These are phyloP conservation scores for Enteromius paludinosus DNA, from an alignment of 2,797 vertebrate species.

Conservation along the genomic window DNA sequence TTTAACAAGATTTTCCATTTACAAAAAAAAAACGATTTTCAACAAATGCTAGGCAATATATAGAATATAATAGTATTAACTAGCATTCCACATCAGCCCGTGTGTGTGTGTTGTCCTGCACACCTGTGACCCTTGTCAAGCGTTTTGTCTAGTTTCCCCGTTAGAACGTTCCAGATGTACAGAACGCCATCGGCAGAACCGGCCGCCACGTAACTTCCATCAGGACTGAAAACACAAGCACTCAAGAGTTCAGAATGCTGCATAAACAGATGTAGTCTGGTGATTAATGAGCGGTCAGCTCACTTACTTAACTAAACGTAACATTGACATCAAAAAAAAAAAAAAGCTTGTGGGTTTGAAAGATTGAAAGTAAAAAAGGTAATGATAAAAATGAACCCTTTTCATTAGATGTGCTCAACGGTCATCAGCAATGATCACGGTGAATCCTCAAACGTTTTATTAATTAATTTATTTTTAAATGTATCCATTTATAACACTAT, in stretches of 20 bases:
- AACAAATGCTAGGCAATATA: too few species aligned
- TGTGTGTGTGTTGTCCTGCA: slow-evolving; percentile 39
- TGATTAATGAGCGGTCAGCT: background rate
- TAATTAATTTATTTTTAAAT: too few species aligned
- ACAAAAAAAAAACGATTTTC: too few species aligned
- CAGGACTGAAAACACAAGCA: slow-evolving; percentile 80
- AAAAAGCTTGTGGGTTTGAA: background rate
- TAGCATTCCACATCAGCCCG: too few species aligned
- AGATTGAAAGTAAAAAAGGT: background rate
- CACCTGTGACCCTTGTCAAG: slow-evolving; percentile 92
- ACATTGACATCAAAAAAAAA: background rate
- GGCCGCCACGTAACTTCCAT: slow-evolving; percentile 87
- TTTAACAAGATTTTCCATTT: background rate
- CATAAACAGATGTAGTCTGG: background rate
- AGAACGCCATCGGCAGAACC: slow-evolving; percentile 92
- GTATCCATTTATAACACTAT: too few species aligned
- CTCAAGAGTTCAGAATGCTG: background rate
- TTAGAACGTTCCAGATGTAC: slow-evolving; percentile 92
- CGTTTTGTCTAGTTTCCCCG: slow-evolving; percentile 87
- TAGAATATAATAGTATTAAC: too few species aligned
- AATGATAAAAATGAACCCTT: background rate
- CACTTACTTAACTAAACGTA: background rate
- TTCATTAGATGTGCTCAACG: background rate
- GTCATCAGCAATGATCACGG: too few species aligned
- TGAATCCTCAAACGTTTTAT: too few species aligned